Evolutionary conservation across 2,888 invertebrate genomes (phyloP).

Genomic region (Danaus chrysippus): DNA sequence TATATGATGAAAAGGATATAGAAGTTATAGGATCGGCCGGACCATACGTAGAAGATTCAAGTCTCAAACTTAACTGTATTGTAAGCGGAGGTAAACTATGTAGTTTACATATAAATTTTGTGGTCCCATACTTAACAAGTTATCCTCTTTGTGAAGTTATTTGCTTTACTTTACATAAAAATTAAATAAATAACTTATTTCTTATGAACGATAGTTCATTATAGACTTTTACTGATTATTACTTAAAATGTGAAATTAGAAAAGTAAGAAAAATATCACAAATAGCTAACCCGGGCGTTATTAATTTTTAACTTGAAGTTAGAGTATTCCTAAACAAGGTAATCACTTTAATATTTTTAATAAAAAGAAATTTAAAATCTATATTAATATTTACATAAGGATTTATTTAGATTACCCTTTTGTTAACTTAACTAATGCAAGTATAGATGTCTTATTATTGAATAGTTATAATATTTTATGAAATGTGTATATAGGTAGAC

Average conservation of each 20-base stretch:
- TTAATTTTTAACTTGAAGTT: constrained; percentile 2
- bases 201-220: too few species aligned
- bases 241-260: background rate
- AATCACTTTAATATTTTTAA: too few species aligned
- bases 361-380: too few species aligned
- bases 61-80: constrained; percentile 85
- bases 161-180: too few species aligned
- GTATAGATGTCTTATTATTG: background rate
- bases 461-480: background rate
- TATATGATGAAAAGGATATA: constrained; percentile 84
- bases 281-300: constrained; percentile 7
- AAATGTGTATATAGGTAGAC: constrained; percentile 55
- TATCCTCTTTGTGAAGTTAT: background rate
- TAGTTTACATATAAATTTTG: constrained; percentile 30
- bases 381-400: background rate
- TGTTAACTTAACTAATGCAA: background rate
- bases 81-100: constrained; percentile 87
- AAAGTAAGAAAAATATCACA: background rate
- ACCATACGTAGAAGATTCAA: constrained; percentile 85
- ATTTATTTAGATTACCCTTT: background rate
- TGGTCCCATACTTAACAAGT: constrained; percentile 1
- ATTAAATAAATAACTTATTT: too few species aligned
- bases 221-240: too few species aligned
- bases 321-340: background rate
- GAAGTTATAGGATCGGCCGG: constrained; percentile 82